phyloP scores from a whole-genome alignment of 2,113 vertebrate genomes.

The Peromyscus californicus region DNA sequence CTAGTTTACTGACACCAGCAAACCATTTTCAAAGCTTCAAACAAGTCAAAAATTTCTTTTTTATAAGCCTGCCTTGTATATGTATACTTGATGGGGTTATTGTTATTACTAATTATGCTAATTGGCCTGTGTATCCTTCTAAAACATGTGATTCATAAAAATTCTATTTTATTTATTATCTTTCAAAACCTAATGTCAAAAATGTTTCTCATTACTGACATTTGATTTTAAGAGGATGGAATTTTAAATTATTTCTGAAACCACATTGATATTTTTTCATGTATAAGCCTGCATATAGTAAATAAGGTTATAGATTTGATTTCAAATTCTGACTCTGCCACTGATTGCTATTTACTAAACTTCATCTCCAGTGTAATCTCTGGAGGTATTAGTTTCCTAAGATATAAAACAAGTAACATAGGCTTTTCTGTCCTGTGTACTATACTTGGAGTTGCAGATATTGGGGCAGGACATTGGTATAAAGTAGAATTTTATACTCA shows the following conservation, averaged over 20 bases:
- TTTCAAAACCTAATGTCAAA: not conserved
- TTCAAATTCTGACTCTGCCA: slow-evolving; percentile 26
- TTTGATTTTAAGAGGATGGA: slow-evolving; percentile 6
- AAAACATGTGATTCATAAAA: not conserved
- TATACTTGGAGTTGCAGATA: not conserved
- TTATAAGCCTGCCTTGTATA: slow-evolving; percentile 10
- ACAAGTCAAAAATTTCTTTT: not conserved
- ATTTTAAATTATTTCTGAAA: slow-evolving; percentile 26
- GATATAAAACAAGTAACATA: not conserved
- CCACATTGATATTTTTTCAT: not conserved
- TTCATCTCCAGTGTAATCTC: not conserved
- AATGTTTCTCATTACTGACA: not conserved
- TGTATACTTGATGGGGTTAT: not conserved
- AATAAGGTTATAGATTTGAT: not conserved
- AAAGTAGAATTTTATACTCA: slow-evolving; percentile 13
- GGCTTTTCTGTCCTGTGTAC: not conserved
- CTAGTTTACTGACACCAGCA: not conserved
- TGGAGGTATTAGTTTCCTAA: not conserved
- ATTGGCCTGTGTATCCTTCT: not conserved
- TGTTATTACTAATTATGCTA: not conserved
- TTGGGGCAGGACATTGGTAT: not conserved
- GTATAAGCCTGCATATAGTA: not conserved
- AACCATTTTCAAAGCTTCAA: not conserved
- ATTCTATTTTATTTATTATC: not conserved
- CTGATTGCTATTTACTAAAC: not conserved